phyloP scores from a whole-genome alignment of 2,113 vertebrate species.

The Daboia siamensis region DNA sequence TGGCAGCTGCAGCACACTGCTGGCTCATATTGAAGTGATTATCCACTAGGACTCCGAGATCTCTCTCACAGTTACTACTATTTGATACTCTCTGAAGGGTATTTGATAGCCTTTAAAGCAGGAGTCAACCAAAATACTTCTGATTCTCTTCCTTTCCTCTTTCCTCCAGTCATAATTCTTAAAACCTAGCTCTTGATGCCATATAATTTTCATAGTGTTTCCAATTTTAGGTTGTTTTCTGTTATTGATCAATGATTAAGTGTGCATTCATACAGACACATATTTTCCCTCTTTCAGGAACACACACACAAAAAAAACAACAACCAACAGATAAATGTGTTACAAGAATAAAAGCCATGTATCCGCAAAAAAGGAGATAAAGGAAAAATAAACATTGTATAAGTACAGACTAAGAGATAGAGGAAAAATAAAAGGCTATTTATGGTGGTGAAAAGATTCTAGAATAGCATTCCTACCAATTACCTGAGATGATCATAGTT shows the following conservation, averaged over 20 bases:
- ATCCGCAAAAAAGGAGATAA: background rate
- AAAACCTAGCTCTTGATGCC: background rate
- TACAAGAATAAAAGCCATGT: background rate
- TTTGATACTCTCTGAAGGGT: no score
- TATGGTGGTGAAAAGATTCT: background rate
- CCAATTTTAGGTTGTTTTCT: background rate
- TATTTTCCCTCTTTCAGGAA: background rate
- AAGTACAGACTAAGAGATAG: background rate
- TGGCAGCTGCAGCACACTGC: no score
- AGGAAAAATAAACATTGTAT: background rate
- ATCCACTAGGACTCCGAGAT: no score
- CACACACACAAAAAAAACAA: background rate
- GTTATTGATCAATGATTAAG: background rate
- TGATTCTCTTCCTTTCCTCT: background rate
- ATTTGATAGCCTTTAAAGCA: background rate
- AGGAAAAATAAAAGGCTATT: background rate
- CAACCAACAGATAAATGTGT: background rate
- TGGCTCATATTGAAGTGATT: no score
- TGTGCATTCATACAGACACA: background rate
- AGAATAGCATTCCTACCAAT: background rate
- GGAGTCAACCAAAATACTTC: background rate
- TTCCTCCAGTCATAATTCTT: background rate
- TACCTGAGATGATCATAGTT: background rate
- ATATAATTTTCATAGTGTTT: background rate
- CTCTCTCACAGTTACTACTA: no score